phyloP scores from a whole-genome alignment of 1,140 invertebrate species.

The Tetramorium parvispinum region DNA sequence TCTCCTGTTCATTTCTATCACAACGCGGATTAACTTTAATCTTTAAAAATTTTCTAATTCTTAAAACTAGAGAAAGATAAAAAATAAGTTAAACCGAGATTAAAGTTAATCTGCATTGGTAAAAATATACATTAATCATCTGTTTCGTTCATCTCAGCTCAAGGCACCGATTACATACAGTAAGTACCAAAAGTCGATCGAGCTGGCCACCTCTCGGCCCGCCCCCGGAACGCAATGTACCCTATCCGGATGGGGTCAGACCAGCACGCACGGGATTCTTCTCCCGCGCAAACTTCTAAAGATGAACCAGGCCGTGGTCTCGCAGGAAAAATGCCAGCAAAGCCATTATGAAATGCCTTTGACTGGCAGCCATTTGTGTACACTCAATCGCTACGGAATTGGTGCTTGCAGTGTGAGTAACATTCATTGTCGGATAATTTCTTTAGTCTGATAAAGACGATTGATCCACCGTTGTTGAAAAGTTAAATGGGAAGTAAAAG shows the following conservation, averaged over 20 bases:
- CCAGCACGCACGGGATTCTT: neutral
- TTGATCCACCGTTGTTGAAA: neutral
- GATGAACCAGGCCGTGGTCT: neutral
- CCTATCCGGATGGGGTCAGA: constrained; percentile 47
- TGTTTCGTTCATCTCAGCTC: constrained; percentile 7
- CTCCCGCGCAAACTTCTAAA: neutral
- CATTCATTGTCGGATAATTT: neutral
- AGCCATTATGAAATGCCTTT: neutral
- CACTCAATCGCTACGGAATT: constrained; percentile 85
- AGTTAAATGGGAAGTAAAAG: neutral
- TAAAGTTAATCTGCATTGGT: too few species aligned
- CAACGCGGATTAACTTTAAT: too few species aligned
- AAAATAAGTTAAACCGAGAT: too few species aligned
- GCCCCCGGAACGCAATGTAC: neutral
- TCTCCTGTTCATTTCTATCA: neutral
- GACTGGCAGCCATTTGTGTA: constrained; percentile 85
- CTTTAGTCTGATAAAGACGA: neutral
- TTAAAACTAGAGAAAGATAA: too few species aligned
- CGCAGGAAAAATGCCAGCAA: neutral
- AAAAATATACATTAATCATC: neutral
- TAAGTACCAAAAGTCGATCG: neutral
- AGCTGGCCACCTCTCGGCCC: neutral
- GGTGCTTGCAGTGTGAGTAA: constrained; percentile 85
- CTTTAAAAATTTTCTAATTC: too few species aligned
- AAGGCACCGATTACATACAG: neutral